A percentile compares a stretch with the other conserved stretches of the same genome.
These are phyloP conservation scores for Parascotia fuliginaria DNA, from an alignment of 2,888 invertebrate species.

Conservation along the genomic window DNA sequence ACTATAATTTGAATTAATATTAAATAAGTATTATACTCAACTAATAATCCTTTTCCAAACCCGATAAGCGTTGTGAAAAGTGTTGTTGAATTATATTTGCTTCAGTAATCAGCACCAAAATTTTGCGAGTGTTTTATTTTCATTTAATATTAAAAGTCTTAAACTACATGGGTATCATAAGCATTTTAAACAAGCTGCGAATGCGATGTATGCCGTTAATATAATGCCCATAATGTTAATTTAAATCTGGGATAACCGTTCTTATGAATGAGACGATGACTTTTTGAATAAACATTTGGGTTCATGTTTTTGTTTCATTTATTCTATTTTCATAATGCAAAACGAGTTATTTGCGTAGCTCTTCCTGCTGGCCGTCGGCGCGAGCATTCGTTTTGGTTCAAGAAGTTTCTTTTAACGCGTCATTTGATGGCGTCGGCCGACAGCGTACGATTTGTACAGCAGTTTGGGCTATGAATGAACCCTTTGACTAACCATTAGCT, in stretches of 20 bases:
- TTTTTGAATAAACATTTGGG: conserved; percentile 55
- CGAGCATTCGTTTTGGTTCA: conserved; percentile 37
- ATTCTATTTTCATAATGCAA: conserved; percentile 73
- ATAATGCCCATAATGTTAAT: conserved; percentile 51
- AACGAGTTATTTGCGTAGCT: conserved; percentile 73
- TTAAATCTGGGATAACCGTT: conserved; percentile 50
- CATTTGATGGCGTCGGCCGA: conserved; percentile 37
- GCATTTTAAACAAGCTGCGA: conserved; percentile 1
- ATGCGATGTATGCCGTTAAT: conserved; percentile 17
- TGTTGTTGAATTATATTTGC: too few relatives aligned
- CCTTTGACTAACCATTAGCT: conserved; percentile 38
- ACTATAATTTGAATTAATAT: too few relatives aligned
- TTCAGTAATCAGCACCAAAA: too few relatives aligned
- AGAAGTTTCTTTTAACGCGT: conserved; percentile 62
- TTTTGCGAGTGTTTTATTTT: too few relatives aligned
- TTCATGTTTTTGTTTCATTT: conserved; percentile 62
- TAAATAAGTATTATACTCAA: too few relatives aligned
- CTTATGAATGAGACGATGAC: conserved; percentile 48
- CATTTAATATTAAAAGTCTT: not conserved
- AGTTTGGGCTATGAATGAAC: conserved; percentile 29
- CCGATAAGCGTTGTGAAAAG: too few relatives aligned
- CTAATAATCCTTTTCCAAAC: too few relatives aligned
- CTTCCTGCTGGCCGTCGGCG: conserved; percentile 51
- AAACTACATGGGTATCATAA: not conserved
- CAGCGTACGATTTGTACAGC: conserved; percentile 7